Base-by-base conservation (phyloP, 1,140 invertebrate species). In the Sycophaga agraensis region DNA sequence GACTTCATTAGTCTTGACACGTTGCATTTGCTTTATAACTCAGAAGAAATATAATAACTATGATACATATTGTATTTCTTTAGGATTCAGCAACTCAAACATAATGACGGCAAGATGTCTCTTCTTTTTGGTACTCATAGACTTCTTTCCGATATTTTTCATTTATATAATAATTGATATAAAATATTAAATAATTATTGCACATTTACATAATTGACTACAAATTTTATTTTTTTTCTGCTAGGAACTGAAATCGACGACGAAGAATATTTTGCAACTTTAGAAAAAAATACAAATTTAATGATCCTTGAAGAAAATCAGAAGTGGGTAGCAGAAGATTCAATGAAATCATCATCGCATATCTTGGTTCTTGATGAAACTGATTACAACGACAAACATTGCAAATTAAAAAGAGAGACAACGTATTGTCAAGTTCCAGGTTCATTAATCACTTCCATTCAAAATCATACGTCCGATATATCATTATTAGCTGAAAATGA, bases 251-350 rank as follows among this genome's bases (percentile, higher is more conserved):
- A 93, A 83, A 89, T 94, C 34, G 92, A 94, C 67, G 91, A 92
- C 70, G 90, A 93, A 74, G 91, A 93, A 72, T 93, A 93, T 76
- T 93, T 93, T 75, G 88, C 86, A 34, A 93, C 91, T 1, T 79
- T 93, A 50, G 90, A 93, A 69, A 87, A 85, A 60, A 90, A 93
- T 69, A 92, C 91, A 7, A 88, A 85, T 70, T 81, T 94, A 64
- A 93, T 94, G 88, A 83, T 92, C 7, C 82, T 93, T 21, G 84
- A 86, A 49, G 85, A 85, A 16, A 84, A 86, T 63, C 87, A 93
- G 74, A 89, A 88, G 69, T 92, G 91, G 91, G 79, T 84, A 64
- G 69, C 79, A 61, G 62, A 69, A 35, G 69, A 79, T 59, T 73
- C 69, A 40, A 64, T 68, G 40, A 79, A 75, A 53, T 73, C 83